Evolutionary conservation across 2,888 invertebrate genomes (phyloP).

Genomic region (Acanthopleura granulata): DNA sequence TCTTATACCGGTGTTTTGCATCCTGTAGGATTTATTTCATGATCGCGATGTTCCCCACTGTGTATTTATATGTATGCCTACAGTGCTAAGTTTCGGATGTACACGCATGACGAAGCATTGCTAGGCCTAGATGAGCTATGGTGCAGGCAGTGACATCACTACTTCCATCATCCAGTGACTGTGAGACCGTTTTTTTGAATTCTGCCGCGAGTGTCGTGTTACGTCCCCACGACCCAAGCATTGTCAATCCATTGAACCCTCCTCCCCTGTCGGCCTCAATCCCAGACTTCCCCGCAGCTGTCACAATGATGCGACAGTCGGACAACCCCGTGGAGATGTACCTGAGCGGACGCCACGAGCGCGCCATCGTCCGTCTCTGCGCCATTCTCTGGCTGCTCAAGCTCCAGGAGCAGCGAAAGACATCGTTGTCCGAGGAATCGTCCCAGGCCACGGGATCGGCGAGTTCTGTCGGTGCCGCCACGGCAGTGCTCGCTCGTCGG

Average conservation of each 20-base stretch:
- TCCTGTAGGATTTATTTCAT: too few relatives aligned
- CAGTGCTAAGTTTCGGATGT: neutral
- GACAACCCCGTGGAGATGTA: slow-evolving; percentile 43
- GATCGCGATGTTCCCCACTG: too few relatives aligned
- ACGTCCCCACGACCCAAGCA: neutral
- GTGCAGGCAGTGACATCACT: neutral
- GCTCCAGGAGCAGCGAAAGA: slow-evolving; percentile 44
- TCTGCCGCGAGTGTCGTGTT: too few relatives aligned
- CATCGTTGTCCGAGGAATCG: neutral
- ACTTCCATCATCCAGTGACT: neutral
- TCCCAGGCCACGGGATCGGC: neutral
- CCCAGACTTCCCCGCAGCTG: neutral
- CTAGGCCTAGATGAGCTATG: neutral
- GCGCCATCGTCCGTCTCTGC: slow-evolving; percentile 60
- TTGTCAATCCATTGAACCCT: neutral
- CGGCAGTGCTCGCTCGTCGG: too few relatives aligned
- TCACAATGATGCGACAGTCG: slow-evolving; percentile 32
- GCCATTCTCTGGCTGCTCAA: slow-evolving; percentile 62
- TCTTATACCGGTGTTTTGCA: too few relatives aligned
- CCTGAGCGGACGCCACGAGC: slow-evolving; percentile 52
- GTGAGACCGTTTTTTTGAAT: neutral
- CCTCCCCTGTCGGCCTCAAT: neutral
- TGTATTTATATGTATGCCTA: neutral
- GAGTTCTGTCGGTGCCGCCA: too few relatives aligned
- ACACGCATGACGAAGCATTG: neutral